phyloP scores from a whole-genome alignment of 2,797 vertebrate species.

The Poecilia velifera region DNA sequence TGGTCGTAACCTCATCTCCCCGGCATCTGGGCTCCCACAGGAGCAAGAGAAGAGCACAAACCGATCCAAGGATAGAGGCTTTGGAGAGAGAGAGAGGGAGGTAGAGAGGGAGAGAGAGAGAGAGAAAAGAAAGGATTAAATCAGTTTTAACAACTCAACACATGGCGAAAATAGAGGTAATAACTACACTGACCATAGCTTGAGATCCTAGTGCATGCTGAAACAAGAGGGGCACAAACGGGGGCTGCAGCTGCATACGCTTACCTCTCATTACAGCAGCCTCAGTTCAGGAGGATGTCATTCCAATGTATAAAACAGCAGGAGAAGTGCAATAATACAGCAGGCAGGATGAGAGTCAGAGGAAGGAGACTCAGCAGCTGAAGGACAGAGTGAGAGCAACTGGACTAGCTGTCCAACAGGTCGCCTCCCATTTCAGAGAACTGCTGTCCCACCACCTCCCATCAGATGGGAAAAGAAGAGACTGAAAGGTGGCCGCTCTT shows the following conservation, averaged over 20 bases:
- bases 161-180: background rate
- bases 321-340: slow-evolving; percentile 15
- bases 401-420: slow-evolving; percentile 6
- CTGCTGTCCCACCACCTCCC: slow-evolving; percentile 29
- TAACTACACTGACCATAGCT: background rate
- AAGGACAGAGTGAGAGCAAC: background rate
- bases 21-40: slow-evolving; percentile 49
- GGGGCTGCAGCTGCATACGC: slow-evolving; percentile 11
- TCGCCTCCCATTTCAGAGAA: slow-evolving; percentile 6
- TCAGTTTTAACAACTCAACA: background rate
- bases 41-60: slow-evolving; percentile 62
- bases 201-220: background rate
- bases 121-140: background rate
- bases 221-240: background rate
- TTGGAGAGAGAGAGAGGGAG: background rate
- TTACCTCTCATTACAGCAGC: slow-evolving; percentile 73
- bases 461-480: background rate
- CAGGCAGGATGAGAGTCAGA: background rate
- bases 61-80: slow-evolving; percentile 65
- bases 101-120: background rate
- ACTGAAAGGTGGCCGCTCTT: slow-evolving; percentile 13
- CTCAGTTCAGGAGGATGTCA: slow-evolving; percentile 39
- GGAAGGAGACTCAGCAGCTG: background rate
- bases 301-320: slow-evolving; percentile 31
- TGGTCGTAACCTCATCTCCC: slow-evolving; percentile 60